Conservation (phyloP, 2,113 vertebrate genomes). For the Orthonyx spaldingii region DNA sequence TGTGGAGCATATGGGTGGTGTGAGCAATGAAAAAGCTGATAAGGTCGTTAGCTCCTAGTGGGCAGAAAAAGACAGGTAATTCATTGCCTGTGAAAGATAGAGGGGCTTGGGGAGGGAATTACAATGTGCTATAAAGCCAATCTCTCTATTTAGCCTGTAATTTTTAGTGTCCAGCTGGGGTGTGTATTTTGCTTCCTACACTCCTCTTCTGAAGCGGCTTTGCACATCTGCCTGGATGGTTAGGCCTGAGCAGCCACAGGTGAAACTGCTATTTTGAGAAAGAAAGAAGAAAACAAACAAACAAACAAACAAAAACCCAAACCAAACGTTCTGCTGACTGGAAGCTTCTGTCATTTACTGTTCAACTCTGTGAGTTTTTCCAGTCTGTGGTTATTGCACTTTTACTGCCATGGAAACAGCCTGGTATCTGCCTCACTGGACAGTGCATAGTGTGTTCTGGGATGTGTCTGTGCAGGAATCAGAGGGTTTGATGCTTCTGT, state of each 20-base stretch:
- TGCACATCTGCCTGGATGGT: not conserved
- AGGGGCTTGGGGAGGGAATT: not conserved
- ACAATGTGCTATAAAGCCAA: not conserved
- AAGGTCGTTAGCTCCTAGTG: constrained; percentile 5
- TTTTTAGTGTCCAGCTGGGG: not conserved
- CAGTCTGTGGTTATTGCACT: not conserved
- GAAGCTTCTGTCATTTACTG: not conserved
- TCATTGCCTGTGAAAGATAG: not conserved
- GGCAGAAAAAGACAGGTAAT: constrained; percentile 1
- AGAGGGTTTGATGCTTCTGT: not conserved
- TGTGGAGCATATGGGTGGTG: not conserved
- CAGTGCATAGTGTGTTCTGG: not conserved
- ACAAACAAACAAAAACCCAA: not conserved
- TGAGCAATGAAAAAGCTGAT: not conserved
- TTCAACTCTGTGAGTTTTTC: not conserved
- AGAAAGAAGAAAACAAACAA: too few species aligned
- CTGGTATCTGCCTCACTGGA: not conserved
- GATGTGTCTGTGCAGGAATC: not conserved
- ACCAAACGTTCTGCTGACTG: not conserved
- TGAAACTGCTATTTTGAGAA: not conserved
- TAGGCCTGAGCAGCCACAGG: not conserved
- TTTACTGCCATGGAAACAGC: not conserved
- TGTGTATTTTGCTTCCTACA: not conserved
- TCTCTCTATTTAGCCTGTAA: not conserved
- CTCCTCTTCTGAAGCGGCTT: not conserved